phyloP scores from a whole-genome alignment of 2,888 invertebrate genomes.

The Drosophila affinis region DNA sequence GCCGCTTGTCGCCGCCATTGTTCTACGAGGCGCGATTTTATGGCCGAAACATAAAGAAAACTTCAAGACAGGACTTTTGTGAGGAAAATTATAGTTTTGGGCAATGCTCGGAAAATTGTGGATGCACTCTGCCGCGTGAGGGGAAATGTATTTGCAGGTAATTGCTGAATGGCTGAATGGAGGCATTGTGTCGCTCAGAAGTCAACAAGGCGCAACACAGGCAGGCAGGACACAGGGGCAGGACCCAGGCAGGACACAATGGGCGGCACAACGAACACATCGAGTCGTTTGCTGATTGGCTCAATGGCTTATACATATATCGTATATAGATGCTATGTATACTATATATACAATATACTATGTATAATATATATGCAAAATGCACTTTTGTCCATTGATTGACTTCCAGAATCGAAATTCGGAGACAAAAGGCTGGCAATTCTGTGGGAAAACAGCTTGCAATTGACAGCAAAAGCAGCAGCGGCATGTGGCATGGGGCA shows the following conservation, averaged over 20 bases:
- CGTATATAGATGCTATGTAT: neutral
- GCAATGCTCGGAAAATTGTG: constrained; percentile 11
- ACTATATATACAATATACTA: constrained; percentile 5
- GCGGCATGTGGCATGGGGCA: neutral
- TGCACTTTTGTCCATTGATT: constrained; percentile 43
- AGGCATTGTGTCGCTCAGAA: constrained; percentile 8
- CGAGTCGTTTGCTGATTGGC: constrained; percentile 40
- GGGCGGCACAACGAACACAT: constrained; percentile 29
- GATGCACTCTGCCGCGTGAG: neutral
- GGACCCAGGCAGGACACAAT: constrained; percentile 9
- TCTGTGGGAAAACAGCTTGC: constrained; percentile 39
- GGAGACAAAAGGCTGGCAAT: constrained; percentile 32
- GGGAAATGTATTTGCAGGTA: neutral
- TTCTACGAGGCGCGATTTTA: constrained; percentile 55
- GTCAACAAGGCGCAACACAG: constrained; percentile 30
- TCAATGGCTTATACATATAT: constrained; percentile 27
- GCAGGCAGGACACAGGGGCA: neutral
- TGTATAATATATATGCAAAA: constrained; percentile 24
- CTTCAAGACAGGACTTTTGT: neutral
- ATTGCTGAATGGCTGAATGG: constrained; percentile 9
- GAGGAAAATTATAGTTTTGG: neutral
- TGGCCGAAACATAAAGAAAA: constrained; percentile 11
- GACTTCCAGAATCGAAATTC: constrained; percentile 38
- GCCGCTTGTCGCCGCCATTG: constrained; percentile 49
- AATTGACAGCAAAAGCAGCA: constrained; percentile 32